Evolutionary conservation across 2,888 invertebrate genomes (phyloP).

Genomic region (Tetragonisca angustula): DNA sequence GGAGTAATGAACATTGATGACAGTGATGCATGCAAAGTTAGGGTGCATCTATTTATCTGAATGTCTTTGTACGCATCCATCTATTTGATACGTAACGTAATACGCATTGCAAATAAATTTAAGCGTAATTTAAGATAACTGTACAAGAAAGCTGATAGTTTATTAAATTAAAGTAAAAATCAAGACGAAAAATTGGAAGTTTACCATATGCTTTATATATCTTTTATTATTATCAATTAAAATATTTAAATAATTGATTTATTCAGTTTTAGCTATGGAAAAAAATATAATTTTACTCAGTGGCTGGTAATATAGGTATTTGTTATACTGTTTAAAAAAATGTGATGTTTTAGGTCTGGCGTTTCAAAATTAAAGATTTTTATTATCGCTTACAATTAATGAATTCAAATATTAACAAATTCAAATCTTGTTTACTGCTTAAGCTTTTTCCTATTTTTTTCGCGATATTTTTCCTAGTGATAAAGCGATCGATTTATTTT

Average conservation of each 20-base stretch:
- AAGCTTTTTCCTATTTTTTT: too few species aligned
- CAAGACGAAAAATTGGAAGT: not conserved
- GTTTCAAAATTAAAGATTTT: too few species aligned
- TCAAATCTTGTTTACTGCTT: too few species aligned
- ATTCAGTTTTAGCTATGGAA: not conserved
- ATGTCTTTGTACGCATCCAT: not conserved
- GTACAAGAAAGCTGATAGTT: not conserved
- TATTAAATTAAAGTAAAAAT: not conserved
- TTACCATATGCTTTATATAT: not conserved
- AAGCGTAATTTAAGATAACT: not conserved
- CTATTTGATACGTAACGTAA: too few species aligned
- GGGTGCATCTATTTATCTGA: conserved; percentile 1
- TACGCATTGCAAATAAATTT: not conserved
- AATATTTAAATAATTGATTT: not conserved
- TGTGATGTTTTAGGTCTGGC: too few species aligned
- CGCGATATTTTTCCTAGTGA: too few species aligned
- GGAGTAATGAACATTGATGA: conserved; percentile 44
- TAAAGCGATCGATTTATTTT: too few species aligned
- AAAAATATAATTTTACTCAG: too few species aligned
- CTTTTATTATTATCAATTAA: not conserved
- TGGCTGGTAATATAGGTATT: too few species aligned
- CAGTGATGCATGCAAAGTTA: conserved; percentile 12
- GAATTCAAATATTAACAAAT: too few species aligned
- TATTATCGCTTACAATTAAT: too few species aligned
- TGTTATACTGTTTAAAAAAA: too few species aligned